Base-by-base conservation (phyloP, 2,888 invertebrate species). In the Cheiracanthium punctorium region DNA sequence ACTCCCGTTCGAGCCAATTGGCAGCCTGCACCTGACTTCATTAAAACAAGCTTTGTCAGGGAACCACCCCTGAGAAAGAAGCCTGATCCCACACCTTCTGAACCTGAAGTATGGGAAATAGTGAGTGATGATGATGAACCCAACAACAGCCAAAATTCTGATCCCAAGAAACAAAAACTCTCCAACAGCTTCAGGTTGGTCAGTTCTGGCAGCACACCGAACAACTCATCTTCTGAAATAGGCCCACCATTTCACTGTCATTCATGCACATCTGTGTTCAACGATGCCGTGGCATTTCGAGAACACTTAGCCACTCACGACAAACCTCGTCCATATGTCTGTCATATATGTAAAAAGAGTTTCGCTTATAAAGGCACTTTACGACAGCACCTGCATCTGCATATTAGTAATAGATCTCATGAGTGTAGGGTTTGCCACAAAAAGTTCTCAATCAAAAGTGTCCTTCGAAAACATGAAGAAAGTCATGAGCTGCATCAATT, bases 381-480 rank as follows among this genome's bases (percentile, higher is more conserved):
- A 33, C 67, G 84, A 0, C 79, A 85, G n/a, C 84, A 85, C 52
- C 70, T 85, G 20, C 79, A 79, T 74, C 29, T 74, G 41, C 84
- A 85, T 43, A 79, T 85, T 43, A 79, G 77, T 24, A 79, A 85
- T 1, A 79, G 74, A 73, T 48, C 67, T 52, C 84, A 85, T 58
- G 79, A 74, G 32, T 85, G 84, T 43, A 69, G 69, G 29, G n/a
- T 79, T 5, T 85, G 84, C 37, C 73, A 74, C 67, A 85, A 79
- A 41, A 85, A 85, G 41, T 85, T 85, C 43, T 79, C 84, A 1
- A 43, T 85, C 12, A 85, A 85, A 69, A 79, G 79, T 17, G 58
- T 85, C 24, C 70, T 85, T 20, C 58, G 79, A 5, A 69, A 79
- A 33, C 84, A 85, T 73, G 84, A 85, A 70, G 79, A 85, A 70